These are phyloP conservation scores for Shinisaurus crocodilurus DNA, from an alignment of 2,113 vertebrate genomes.

Conservation along the genomic window DNA sequence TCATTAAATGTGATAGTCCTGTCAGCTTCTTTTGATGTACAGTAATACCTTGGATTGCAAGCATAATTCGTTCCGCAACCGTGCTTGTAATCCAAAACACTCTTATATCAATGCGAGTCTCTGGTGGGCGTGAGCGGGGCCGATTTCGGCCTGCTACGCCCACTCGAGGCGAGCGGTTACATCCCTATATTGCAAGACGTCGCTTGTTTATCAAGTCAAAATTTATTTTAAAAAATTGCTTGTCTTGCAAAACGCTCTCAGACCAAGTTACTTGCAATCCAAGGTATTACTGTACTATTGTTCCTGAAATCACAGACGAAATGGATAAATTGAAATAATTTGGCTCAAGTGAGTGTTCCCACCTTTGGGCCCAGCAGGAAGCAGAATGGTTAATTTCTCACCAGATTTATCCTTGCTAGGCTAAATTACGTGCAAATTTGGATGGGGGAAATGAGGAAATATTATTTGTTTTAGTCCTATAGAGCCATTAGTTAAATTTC, in stretches of 20 bases:
- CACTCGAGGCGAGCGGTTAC: too few relatives aligned
- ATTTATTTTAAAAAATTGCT: too few relatives aligned
- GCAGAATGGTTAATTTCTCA: background rate
- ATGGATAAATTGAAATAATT: constrained; percentile 23
- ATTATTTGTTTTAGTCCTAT: constrained; percentile 22
- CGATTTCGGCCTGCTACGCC: too few relatives aligned
- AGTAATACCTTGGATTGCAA: too few relatives aligned
- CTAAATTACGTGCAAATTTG: constrained; percentile 26
- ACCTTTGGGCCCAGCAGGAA: background rate
- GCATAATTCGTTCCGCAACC: too few relatives aligned
- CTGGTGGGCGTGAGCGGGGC: too few relatives aligned
- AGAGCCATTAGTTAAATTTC: constrained; percentile 49
- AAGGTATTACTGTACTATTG: constrained; percentile 12
- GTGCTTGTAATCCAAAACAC: too few relatives aligned
- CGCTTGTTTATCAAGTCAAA: too few relatives aligned
- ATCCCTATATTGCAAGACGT: too few relatives aligned
- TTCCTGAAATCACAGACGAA: background rate
- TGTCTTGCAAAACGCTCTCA: too few relatives aligned
- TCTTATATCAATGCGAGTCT: too few relatives aligned
- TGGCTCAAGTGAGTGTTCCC: constrained; percentile 6
- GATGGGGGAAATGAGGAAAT: constrained; percentile 33
- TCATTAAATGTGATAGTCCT: background rate
- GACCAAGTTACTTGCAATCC: too few relatives aligned
- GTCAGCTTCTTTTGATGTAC: constrained; percentile 4
- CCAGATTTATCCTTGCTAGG: constrained; percentile 26